Conservation (phyloP, 2,797 vertebrate genomes). For the Coccyzus lansbergi region DNA sequence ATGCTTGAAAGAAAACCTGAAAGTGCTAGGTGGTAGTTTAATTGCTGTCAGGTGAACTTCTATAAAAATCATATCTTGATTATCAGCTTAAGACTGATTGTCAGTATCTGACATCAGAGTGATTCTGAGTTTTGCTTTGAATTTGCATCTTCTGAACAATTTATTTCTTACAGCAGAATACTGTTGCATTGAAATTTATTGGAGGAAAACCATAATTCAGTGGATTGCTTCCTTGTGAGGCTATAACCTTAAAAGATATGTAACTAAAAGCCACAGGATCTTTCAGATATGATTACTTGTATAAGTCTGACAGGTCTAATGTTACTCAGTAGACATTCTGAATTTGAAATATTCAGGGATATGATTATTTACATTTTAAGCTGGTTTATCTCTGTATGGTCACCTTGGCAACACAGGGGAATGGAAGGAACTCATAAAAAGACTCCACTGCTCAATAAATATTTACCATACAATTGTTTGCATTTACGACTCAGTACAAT, state of each 20-base stretch:
- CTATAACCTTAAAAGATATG: constrained; percentile 30
- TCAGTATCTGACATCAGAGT: constrained; percentile 18
- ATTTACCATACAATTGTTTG: not conserved
- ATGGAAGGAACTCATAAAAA: constrained; percentile 31
- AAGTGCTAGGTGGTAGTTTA: not conserved
- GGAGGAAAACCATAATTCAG: constrained; percentile 23
- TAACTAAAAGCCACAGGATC: constrained; percentile 36
- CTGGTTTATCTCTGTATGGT: constrained; percentile 34
- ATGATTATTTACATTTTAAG: constrained; percentile 53
- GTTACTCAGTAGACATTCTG: constrained; percentile 36
- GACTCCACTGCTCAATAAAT: not conserved
- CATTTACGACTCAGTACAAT: not conserved
- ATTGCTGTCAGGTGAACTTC: not conserved
- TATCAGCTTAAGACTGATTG: constrained; percentile 2
- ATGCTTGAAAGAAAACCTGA: not conserved
- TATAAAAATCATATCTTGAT: not conserved
- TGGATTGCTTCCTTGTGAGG: not conserved
- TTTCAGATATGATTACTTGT: constrained; percentile 20
- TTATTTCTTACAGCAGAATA: not conserved
- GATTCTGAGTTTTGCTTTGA: not conserved
- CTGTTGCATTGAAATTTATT: not conserved
- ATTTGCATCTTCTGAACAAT: constrained; percentile 7
- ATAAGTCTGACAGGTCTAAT: constrained; percentile 42
- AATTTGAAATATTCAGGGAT: constrained; percentile 39
- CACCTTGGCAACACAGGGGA: constrained; percentile 34